These are phyloP conservation scores for Ethmia dodecea DNA, from an alignment of 2,888 invertebrate genomes.

Conservation along the genomic window DNA sequence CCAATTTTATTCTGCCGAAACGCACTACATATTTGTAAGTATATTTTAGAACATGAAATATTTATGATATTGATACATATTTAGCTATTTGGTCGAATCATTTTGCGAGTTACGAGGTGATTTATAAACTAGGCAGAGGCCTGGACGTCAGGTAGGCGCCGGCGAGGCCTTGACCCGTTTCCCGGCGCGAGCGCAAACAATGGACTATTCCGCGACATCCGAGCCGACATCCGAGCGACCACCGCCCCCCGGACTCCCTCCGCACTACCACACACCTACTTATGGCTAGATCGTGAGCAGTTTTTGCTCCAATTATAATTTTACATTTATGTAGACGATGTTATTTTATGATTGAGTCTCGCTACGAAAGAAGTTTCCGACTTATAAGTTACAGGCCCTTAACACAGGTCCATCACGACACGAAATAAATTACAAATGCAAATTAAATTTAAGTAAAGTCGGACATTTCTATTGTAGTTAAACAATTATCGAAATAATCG, in stretches of 20 bases:
- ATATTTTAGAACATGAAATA: too few relatives aligned
- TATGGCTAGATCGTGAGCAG: too few relatives aligned
- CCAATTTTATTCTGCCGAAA: too few relatives aligned
- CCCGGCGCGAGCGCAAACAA: slow-evolving; percentile 40
- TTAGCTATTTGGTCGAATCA: too few relatives aligned
- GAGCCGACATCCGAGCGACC: slow-evolving; percentile 44
- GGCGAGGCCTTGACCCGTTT: slow-evolving; percentile 51
- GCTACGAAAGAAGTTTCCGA: too few relatives aligned
- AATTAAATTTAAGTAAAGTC: too few relatives aligned
- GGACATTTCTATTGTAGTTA: slow-evolving; percentile 18
- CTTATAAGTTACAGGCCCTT: too few relatives aligned
- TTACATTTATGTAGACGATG: too few relatives aligned
- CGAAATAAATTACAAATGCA: slow-evolving; percentile 4
- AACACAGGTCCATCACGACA: too few relatives aligned
- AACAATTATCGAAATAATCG: slow-evolving; percentile 47
- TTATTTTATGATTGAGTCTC: too few relatives aligned
- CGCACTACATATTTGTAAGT: too few relatives aligned
- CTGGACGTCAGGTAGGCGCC: slow-evolving; percentile 59
- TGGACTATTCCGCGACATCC: slow-evolving; percentile 62
- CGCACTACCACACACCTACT: slow-evolving; percentile 12
- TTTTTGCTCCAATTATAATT: not conserved
- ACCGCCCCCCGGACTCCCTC: slow-evolving; percentile 22
- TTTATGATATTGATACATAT: too few relatives aligned
- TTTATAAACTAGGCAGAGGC: slow-evolving; percentile 15
- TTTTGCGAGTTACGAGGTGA: slow-evolving; percentile 5